Percentiles rank a stretch among this genome's conserved stretches.
Conservation (phyloP, 2,888 invertebrate genomes). For the Hypsopygia costalis region DNA sequence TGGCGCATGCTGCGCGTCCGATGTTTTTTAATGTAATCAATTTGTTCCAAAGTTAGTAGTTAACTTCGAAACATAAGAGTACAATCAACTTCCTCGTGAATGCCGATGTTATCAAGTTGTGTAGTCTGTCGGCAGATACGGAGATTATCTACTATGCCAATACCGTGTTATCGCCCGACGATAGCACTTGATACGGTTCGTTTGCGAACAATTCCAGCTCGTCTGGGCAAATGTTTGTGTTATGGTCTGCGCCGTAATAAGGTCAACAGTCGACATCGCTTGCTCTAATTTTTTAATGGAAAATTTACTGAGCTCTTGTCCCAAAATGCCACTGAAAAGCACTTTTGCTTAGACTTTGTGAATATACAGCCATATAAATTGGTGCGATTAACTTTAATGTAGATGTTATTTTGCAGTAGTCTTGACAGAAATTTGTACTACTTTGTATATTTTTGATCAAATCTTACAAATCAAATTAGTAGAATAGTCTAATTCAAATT, state of each 20-base stretch:
- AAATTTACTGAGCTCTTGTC: conserved; percentile 19
- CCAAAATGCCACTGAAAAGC: neutral
- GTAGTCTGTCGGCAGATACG: conserved; percentile 20
- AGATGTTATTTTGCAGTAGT: too few species aligned
- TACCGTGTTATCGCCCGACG: conserved; percentile 41
- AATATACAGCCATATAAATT: too few species aligned
- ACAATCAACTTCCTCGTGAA: neutral
- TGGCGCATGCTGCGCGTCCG: too few species aligned
- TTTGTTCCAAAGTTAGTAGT: too few species aligned
- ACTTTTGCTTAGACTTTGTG: too few species aligned
- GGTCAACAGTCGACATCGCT: conserved; percentile 35
- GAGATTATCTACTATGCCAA: conserved; percentile 28
- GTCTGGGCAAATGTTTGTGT: conserved; percentile 66
- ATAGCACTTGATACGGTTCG: conserved; percentile 57
- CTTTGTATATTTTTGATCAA: too few species aligned
- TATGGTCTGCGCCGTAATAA: conserved; percentile 44
- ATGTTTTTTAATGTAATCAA: too few species aligned
- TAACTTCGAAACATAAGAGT: too few species aligned
- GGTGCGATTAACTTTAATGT: too few species aligned
- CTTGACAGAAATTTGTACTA: too few species aligned
- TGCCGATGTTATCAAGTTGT: conserved; percentile 2
- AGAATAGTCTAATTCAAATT: too few species aligned
- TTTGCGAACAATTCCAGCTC: conserved; percentile 53
- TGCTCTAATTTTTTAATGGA: conserved; percentile 28
- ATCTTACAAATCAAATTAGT: too few species aligned